Conservation (phyloP, 2,113 vertebrate genomes). For the Atractosteus spatula region DNA sequence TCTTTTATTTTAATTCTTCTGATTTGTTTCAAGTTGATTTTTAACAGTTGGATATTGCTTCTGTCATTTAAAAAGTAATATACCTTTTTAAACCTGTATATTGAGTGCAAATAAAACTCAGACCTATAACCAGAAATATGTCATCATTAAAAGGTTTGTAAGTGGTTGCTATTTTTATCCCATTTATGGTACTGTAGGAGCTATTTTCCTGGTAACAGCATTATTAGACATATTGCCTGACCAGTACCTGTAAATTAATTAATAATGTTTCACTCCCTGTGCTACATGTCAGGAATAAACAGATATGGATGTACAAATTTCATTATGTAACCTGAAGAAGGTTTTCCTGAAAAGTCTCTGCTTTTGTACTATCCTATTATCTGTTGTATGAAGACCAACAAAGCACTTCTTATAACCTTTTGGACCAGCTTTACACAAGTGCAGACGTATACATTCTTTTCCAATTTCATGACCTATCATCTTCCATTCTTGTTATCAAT, state of each 20-base stretch:
- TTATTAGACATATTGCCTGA: not conserved
- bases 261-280: too few relatives aligned
- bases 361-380: not conserved
- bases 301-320: too few relatives aligned
- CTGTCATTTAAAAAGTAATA: not conserved
- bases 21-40: not conserved
- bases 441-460: not conserved
- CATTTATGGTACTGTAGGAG: not conserved
- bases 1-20: not conserved
- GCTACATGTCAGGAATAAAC: too few relatives aligned
- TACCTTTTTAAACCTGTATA: conserved; percentile 11
- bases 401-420: not conserved
- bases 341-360: not conserved
- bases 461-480: not conserved
- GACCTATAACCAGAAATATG: not conserved
- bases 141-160: conserved; percentile 6
- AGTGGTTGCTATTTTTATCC: conserved; percentile 11
- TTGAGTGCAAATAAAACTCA: not conserved
- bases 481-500: not conserved
- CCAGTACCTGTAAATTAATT: not conserved
- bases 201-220: not conserved
- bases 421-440: not conserved
- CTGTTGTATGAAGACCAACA: not conserved
- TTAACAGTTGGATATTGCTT: not conserved
- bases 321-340: conserved; percentile 8